phyloP scores from a whole-genome alignment of 1,140 invertebrate species.

The Pissodes strobi region DNA sequence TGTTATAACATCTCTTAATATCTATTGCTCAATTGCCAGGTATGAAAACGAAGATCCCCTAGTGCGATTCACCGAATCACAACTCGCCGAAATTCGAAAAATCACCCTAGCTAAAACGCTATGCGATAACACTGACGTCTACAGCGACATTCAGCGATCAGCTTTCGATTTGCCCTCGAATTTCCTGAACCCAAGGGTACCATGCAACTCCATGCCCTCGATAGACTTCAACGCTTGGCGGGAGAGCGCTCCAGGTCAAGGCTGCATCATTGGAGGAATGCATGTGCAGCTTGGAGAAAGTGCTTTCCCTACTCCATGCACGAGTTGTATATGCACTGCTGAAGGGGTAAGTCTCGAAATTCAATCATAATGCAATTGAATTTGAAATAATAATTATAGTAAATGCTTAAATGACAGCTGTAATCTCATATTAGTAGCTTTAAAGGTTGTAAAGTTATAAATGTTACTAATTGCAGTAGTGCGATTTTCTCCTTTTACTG shows the following conservation, averaged over 20 bases:
- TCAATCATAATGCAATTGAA: too few relatives aligned
- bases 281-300: constrained; percentile 79
- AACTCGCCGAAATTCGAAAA: constrained; percentile 89
- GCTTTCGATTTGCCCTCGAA: constrained; percentile 88
- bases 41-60: constrained; percentile 88
- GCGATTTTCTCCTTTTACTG: too few relatives aligned
- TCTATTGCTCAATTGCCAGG: too few relatives aligned
- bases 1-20: too few relatives aligned
- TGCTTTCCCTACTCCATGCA: constrained; percentile 82
- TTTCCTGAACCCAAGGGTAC: constrained; percentile 83
- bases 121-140: constrained; percentile 90
- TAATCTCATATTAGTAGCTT: too few relatives aligned
- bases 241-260: constrained; percentile 66
- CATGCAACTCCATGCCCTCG: constrained; percentile 76
- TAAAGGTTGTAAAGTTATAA: too few relatives aligned
- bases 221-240: constrained; percentile 82
- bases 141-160: constrained; percentile 81
- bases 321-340: constrained; percentile 80
- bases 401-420: too few relatives aligned
- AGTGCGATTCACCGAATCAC: constrained; percentile 83
- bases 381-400: too few relatives aligned
- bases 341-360: constrained; percentile 84
- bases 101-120: constrained; percentile 85
- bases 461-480: too few relatives aligned
- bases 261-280: constrained; percentile 77